Evolutionary conservation across 2,888 invertebrate genomes (phyloP), one percentile per base, ranked within the genome.

Genomic region (Norana najaformis): DNA sequence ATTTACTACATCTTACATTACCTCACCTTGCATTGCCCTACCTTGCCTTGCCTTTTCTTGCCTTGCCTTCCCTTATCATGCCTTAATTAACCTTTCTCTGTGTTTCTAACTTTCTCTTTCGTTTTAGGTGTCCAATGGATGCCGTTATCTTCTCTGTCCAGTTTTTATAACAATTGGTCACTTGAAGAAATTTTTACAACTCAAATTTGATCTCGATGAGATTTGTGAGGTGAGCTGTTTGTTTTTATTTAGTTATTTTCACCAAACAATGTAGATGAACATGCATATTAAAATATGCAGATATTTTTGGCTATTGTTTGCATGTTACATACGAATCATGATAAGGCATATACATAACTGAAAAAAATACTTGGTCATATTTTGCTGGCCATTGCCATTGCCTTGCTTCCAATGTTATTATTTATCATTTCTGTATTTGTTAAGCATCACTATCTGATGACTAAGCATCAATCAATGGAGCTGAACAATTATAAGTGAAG

Each of bases 161-260:
- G 85, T n/a, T 85, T 37, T 85, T 85, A 85, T 85, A 85, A 85
- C 85, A 35, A 85, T 85, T 35, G 36, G 85, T 85, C 85, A 85
- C 37, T 37, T 85, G 85, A 85, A 85, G 85, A 85, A 85, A 37
- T 85, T 85, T 23, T 23, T 85, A 37, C 85, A 85, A 37, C 36
- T 85, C 37, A 85, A 85, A 85, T 85, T 85, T 37, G 85, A 85
- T 37, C 85, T 85, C 85, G 37, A 37, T 37, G 85, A 85, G 36
- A 23, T 35, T 37, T 36, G 37, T 37, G 85, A 85, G 37, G 85
- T 85, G 85, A 85, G 85, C 18, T 14, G 16, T 85, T 85, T 37
- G 18, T 35, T 85, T 16, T 8, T 18, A n/a, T 85, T 37, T 34
- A 85, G 23, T n/a, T 36, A n/a, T 30, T 69, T 69, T 4, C 69